Base-by-base conservation (phyloP, 2,888 invertebrate genomes). In the Lathronympha strigana region DNA sequence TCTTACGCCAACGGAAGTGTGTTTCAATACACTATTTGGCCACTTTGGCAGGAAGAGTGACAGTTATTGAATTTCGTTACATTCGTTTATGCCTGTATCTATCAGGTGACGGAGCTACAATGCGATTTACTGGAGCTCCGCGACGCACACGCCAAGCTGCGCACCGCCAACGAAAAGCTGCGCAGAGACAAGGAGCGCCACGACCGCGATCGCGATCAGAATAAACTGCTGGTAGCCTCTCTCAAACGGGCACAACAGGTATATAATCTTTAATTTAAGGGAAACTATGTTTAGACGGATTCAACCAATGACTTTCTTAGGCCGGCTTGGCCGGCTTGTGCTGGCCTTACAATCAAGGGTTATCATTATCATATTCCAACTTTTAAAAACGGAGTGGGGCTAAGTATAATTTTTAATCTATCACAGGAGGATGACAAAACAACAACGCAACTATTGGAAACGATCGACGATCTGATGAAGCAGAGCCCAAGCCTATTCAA, bases 111-210 rank as follows among this genome's bases (percentile, higher is more conserved):
- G 4, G 95, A 98, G 89, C 82, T 98, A 51, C 98, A 98, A 83
- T 97, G 96, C 79, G 98, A 98, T 88, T 88, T 98, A 50, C 84
- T 98, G 60, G 98, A 98, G 85, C 84, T 98, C 58, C 93, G 98
- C 25, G 98, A 98, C 84, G 97, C 97, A 19, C 98, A 98, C 83
- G 97, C 98, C 1, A 98, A 98, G 83, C 85, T 98, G 70, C 93
- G 98, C 63, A 97, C 97, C 4, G 97, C 97, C 28, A 98, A 97
- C 82, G 98, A 98, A 79, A 97, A 98, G 79, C 90, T 98, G 70
- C 93, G 97, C 55, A 93, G 97, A 38, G 98, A 98, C 84, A 96
- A 97, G 69, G 97, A 98, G 78, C 93, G 96, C 0, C 94, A 96
- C 79, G 97, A 97, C 76, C 94, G 95, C 72, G 97, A 97, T 77